Percentiles rank a stretch among this genome's conserved stretches.
phyloP scores from a whole-genome alignment of 2,888 invertebrate genomes.

The Apomyelois bistriatella region DNA sequence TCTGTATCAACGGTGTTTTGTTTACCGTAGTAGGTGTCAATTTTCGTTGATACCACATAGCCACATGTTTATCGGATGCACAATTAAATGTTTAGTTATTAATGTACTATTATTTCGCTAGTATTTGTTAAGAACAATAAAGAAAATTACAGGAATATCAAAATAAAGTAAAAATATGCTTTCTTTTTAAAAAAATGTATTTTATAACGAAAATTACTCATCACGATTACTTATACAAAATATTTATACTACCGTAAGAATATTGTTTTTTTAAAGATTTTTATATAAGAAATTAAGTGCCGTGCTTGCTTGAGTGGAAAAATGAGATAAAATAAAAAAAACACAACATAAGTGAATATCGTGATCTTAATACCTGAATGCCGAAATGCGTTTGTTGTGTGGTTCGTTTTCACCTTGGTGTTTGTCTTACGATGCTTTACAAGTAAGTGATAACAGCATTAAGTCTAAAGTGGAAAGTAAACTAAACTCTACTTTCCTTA shows the following conservation, averaged over 20 bases:
- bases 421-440: constrained; percentile 8
- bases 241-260: no score
- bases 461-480: no score
- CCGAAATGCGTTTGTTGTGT: neutral
- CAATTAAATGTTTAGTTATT: neutral
- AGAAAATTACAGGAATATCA: neutral
- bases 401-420: neutral
- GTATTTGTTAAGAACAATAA: no score
- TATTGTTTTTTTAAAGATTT: no score
- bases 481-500: no score
- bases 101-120: neutral
- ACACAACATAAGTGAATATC: neutral
- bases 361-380: neutral
- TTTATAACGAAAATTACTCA: no score
- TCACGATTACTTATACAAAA: no score
- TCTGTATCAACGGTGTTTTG: neutral
- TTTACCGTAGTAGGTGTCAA: neutral
- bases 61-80: neutral
- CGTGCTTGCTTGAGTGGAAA: no score
- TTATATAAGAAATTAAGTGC: no score
- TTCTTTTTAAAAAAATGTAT: no score
- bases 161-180: no score
- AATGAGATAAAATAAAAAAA: no score
- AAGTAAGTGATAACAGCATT: neutral
- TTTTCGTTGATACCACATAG: neutral